These are phyloP conservation scores for Atta texana DNA, from an alignment of 1,140 invertebrate species.

Conservation along the genomic window DNA sequence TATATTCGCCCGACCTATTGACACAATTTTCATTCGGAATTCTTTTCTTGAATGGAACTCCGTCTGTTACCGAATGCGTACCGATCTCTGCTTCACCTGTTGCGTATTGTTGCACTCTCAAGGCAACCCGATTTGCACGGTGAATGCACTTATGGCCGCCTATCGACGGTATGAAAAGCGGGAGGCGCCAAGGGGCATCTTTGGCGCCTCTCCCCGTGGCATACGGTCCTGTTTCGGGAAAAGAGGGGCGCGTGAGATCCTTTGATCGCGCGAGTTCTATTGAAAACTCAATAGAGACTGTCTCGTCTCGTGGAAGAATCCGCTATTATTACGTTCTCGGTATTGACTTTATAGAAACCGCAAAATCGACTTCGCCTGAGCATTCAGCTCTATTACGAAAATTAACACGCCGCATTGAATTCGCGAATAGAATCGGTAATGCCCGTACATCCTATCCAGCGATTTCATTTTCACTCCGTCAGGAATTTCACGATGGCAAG, in stretches of 20 bases:
- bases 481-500: not conserved
- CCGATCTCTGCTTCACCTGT: constrained; percentile 79
- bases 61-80: constrained; percentile 76
- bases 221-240: constrained; percentile 72
- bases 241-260: constrained; percentile 69
- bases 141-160: constrained; percentile 80
- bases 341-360: constrained; percentile 69
- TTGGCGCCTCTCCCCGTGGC: constrained; percentile 34
- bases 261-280: constrained; percentile 76
- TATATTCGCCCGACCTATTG: constrained; percentile 24
- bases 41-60: constrained; percentile 72
- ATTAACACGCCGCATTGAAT: constrained; percentile 46
- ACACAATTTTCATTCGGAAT: constrained; percentile 66
- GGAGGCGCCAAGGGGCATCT: constrained; percentile 64
- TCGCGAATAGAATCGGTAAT: constrained; percentile 38
- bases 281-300: constrained; percentile 54
- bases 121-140: constrained; percentile 81
- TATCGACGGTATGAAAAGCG: constrained; percentile 76
- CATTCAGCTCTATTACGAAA: constrained; percentile 42
- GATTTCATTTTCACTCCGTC: not conserved
- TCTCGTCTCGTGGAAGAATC: constrained; percentile 60
- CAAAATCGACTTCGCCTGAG: constrained; percentile 54
- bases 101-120: constrained; percentile 81
- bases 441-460: not conserved
- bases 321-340: constrained; percentile 56